A percentile compares a stretch with the other conserved stretches of the same genome.
Conservation (phyloP, 2,113 vertebrate genomes). For the Galeopterus variegatus region DNA sequence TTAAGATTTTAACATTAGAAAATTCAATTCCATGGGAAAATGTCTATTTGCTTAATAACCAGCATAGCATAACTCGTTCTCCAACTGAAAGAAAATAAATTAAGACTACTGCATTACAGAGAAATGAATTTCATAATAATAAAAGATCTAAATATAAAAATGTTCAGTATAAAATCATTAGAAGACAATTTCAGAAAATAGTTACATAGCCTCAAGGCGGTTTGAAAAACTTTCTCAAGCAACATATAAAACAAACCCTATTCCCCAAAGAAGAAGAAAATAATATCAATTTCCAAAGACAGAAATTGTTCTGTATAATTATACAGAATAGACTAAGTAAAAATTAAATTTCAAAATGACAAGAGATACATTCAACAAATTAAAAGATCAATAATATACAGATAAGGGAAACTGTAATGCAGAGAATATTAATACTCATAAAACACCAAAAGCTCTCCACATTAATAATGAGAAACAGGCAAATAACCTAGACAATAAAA, state of each 20-base stretch:
- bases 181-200: constrained; percentile 48
- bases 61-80: not conserved
- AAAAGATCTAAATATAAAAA: not conserved
- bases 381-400: not conserved
- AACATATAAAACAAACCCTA: not conserved
- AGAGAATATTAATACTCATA: not conserved
- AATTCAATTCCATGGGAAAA: not conserved
- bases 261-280: not conserved
- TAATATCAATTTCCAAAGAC: not conserved
- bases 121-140: constrained; percentile 25
- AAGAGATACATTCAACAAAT: not conserved
- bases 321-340: not conserved
- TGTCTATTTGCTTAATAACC: not conserved
- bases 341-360: constrained; percentile 58
- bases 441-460: not conserved
- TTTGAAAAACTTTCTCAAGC: not conserved
- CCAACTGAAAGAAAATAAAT: not conserved
- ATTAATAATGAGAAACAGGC: not conserved
- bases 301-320: not conserved
- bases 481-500: no score
- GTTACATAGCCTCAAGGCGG: not conserved
- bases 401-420: not conserved
- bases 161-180: constrained; percentile 26
- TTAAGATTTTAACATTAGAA: not conserved
- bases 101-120: not conserved